Evolutionary conservation across 2,113 vertebrate genomes (phyloP).

Genomic region (Porphyrio hochstetteri): DNA sequence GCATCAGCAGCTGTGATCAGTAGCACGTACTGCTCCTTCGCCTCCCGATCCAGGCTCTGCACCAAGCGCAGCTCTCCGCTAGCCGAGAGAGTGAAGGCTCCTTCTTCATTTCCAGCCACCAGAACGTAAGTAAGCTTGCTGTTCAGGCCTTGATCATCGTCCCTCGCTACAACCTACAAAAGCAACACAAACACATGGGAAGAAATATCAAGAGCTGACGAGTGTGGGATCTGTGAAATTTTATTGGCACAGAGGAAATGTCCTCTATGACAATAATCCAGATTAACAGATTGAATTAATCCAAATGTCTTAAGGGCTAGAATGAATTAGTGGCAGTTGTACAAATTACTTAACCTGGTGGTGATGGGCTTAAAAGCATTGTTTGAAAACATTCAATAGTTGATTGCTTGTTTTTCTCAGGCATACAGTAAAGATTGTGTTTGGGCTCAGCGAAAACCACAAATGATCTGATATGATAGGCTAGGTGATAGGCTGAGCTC

Average conservation of each 20-base stretch:
- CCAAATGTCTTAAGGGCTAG: neutral
- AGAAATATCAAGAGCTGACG: neutral
- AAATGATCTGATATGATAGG: neutral
- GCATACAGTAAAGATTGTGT: neutral
- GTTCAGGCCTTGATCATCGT: constrained; percentile 90
- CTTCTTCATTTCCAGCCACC: constrained; percentile 82
- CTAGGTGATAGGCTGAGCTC: neutral
- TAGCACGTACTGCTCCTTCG: constrained; percentile 81
- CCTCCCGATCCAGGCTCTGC: constrained; percentile 88
- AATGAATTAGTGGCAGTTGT: neutral
- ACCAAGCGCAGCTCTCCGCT: constrained; percentile 86
- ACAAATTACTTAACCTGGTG: neutral
- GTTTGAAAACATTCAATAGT: neutral
- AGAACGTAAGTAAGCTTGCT: constrained; percentile 88
- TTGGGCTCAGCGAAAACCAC: neutral
- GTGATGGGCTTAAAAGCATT: neutral
- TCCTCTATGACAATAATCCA: neutral
- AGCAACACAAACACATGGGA: neutral
- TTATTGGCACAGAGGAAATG: neutral
- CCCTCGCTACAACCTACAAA: constrained; percentile 89
- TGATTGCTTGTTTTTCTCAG: neutral
- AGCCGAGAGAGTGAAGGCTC: constrained; percentile 85
- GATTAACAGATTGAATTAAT: neutral
- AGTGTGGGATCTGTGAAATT: neutral
- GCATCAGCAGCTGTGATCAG: constrained; percentile 88